Conservation (phyloP, 2,888 invertebrate species). For the Ectropis crepuscularia region DNA sequence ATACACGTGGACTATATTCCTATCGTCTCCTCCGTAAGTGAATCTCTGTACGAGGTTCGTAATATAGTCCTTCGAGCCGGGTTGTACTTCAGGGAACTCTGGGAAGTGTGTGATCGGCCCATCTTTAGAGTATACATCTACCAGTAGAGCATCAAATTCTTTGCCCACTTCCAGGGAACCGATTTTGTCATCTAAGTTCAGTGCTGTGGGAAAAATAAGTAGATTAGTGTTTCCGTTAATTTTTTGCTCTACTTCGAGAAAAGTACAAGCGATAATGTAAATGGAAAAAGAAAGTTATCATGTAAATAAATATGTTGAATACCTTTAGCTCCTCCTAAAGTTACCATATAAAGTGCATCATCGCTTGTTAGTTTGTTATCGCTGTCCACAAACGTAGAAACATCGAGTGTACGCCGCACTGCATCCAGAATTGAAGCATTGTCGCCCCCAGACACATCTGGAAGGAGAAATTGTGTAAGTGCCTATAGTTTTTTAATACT, state of each 20-base stretch:
- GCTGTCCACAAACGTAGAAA: conserved; percentile 87
- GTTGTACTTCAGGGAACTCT: conserved; percentile 43
- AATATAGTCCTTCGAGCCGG: conserved; percentile 70
- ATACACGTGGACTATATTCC: conserved; percentile 91
- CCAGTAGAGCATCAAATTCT: conserved; percentile 93
- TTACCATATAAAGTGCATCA: conserved; percentile 93
- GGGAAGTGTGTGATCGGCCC: conserved; percentile 82
- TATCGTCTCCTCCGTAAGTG: conserved; percentile 92
- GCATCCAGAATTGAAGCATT: conserved; percentile 90
- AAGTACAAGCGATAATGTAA: background rate
- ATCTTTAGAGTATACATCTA: conserved; percentile 85
- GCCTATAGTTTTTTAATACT: conserved; percentile 2
- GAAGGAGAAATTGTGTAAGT: background rate
- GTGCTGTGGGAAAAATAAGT: conserved; percentile 80
- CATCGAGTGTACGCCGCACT: conserved; percentile 89
- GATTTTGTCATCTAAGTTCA: conserved; percentile 88
- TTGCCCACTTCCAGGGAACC: conserved; percentile 93
- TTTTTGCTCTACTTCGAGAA: too few species aligned
- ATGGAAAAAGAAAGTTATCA: background rate
- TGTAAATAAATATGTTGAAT: conserved; percentile 37
- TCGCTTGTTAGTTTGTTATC: conserved; percentile 71
- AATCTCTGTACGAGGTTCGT: conserved; percentile 90
- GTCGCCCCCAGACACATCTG: conserved; percentile 94
- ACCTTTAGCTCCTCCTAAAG: conserved; percentile 94
- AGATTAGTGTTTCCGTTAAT: background rate